These are phyloP conservation scores for Oenanthe oenanthe DNA, from an alignment of 2,113 vertebrate genomes.

Conservation along the genomic window DNA sequence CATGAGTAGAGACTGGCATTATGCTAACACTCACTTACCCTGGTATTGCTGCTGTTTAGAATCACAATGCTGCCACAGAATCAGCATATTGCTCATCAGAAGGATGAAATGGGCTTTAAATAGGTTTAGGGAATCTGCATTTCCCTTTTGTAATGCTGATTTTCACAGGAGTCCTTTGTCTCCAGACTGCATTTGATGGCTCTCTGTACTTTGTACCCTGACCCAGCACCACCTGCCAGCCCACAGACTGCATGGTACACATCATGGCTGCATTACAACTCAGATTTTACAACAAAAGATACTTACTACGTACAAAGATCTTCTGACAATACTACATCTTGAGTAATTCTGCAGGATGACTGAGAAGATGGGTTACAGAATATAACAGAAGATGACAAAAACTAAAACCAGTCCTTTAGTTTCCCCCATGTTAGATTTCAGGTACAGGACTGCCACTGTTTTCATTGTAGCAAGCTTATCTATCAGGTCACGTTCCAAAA, in stretches of 20 bases:
- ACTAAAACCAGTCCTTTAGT: not conserved
- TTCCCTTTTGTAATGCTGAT: slow-evolving; percentile 17
- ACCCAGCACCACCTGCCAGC: not conserved
- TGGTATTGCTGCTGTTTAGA: not conserved
- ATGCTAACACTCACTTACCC: not conserved
- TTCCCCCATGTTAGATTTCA: not conserved
- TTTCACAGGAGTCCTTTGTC: not conserved
- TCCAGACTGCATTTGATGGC: not conserved
- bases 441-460: not conserved
- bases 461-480: not conserved
- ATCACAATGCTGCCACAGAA: not conserved
- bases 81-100: not conserved
- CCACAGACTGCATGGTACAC: not conserved
- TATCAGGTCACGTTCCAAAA: not conserved
- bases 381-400: not conserved
- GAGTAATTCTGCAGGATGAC: not conserved
- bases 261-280: not conserved
- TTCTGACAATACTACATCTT: not conserved
- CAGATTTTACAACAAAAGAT: not conserved
- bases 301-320: not conserved
- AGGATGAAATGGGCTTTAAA: not conserved
- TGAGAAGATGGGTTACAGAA: not conserved
- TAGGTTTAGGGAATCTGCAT: not conserved
- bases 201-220: not conserved
- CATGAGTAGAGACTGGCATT: not conserved